Evolutionary conservation across 2,797 vertebrate genomes (phyloP), one percentile per base, ranked within the genome.

Genomic region (Scyliorhinus canicula): DNA sequence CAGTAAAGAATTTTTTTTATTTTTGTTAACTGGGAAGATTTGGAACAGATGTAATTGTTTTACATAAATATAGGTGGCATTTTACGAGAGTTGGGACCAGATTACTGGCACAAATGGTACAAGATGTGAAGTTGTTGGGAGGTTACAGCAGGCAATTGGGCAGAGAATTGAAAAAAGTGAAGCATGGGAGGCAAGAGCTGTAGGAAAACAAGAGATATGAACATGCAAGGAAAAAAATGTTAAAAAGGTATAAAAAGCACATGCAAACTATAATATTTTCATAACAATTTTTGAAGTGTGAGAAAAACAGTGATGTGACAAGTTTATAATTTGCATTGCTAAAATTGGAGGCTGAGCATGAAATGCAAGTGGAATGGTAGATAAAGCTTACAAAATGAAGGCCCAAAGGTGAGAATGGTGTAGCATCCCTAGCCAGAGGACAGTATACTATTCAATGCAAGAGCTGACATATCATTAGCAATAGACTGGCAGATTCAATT

Each of bases 401-500:
- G 47, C 93, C 44, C 50, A 93, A 67, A 65, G 21, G 63, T 69
- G 40, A 67, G 60, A 12, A 65, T 14, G 31, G 44, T 35, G 47
- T 35, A 8, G n/a, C 19, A 65, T 11, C n/a, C 60, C 55, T 5
- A 67, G 28, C 50, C 47, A 1, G 47, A 74, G 31, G 69, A 94
- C n/a, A 12, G 44, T 24, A 94, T 71, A n/a, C 47, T n/a, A 71
- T 50, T 94, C 67, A 74, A 94, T 16, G 44, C 8, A 44, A 50
- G 44, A 74, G 47, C 47, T 74, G 93, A 74, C 93, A 71, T 94
- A 52, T 94, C 47, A 71, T 69, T 94, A 55, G 47, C 67, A 94
- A 50, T 60, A 74, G 50, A 94, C 93, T 94, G 65, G 93, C 93
- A 55, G 67, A 94, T 50, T 55, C 93, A 71, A 94, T 94, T 69